Conservation (phyloP, 2,797 vertebrate genomes). For the Rhinatrema bivittatum region DNA sequence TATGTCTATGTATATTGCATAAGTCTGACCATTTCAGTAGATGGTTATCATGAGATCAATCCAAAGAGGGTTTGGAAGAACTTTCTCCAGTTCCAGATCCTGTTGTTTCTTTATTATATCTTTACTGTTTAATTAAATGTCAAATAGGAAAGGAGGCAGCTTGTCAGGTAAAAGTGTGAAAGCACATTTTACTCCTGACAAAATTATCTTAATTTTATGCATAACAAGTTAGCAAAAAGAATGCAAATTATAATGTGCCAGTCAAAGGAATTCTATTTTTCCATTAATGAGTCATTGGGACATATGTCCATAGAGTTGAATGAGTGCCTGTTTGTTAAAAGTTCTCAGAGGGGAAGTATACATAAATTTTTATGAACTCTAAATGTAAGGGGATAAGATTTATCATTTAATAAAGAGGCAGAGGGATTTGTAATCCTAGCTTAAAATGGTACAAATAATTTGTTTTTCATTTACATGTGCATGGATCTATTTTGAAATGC, state of each 20-base stretch:
- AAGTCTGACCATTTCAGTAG: background rate
- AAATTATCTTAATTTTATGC: conserved; percentile 13
- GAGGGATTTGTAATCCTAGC: too few relatives aligned
- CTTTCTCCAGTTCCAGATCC: background rate
- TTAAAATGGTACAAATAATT: too few relatives aligned
- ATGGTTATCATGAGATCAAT: background rate
- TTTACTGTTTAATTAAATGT: conserved; percentile 33
- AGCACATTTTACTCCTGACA: conserved; percentile 29
- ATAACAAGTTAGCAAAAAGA: conserved; percentile 6
- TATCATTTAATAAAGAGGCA: too few relatives aligned
- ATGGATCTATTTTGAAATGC: too few relatives aligned
- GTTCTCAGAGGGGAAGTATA: too few relatives aligned
- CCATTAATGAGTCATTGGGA: background rate
- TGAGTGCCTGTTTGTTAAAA: too few relatives aligned
- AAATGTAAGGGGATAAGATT: too few relatives aligned
- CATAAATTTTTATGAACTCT: too few relatives aligned
- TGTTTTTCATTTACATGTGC: too few relatives aligned
- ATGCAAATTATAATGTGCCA: conserved; percentile 16
- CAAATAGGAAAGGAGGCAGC: conserved; percentile 25
- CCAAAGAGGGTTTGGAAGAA: background rate
- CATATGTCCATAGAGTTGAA: too few relatives aligned
- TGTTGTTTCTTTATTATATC: too few relatives aligned
- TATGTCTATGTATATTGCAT: background rate
- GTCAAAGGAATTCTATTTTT: conserved; percentile 2
- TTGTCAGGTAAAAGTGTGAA: conserved; percentile 18